Evolutionary conservation across 2,888 invertebrate genomes (phyloP).

Genomic region (Sthenelais limicola): DNA sequence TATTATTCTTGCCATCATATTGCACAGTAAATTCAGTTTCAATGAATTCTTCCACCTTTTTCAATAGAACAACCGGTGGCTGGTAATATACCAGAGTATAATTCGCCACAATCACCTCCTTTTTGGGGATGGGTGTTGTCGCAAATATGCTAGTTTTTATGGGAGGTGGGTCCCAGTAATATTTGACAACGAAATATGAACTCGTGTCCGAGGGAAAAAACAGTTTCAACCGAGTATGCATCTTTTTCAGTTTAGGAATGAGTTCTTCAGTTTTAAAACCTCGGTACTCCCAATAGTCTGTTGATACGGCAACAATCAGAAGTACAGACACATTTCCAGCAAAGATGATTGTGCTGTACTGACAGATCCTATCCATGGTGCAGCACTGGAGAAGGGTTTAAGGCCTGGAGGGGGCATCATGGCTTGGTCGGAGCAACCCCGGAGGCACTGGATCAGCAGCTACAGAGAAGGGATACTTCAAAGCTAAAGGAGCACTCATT

Average conservation of each 20-base stretch:
- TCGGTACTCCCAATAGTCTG: constrained; percentile 66
- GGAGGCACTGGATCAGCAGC: too few species aligned
- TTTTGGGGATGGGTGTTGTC: constrained; percentile 12
- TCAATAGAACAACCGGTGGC: constrained; percentile 43
- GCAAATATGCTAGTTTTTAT: constrained; percentile 12
- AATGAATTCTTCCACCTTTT: background rate
- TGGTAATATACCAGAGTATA: constrained; percentile 39
- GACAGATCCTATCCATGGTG: constrained; percentile 56
- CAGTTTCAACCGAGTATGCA: constrained; percentile 50
- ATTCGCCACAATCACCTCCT: constrained; percentile 6
- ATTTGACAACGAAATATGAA: constrained; percentile 56
- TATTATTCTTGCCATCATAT: constrained; percentile 1
- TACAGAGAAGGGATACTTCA: background rate
- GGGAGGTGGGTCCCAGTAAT: constrained; percentile 39
- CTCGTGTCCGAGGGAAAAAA: constrained; percentile 57
- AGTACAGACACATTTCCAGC: constrained; percentile 63
- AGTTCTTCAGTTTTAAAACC: constrained; percentile 55
- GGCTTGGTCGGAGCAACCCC: too few species aligned
- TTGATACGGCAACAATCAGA: constrained; percentile 60
- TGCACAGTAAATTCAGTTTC: background rate
- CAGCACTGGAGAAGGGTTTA: background rate
- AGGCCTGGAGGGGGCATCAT: constrained; percentile 13
- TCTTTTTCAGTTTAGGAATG: constrained; percentile 46
- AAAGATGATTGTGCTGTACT: constrained; percentile 63
- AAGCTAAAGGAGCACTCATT: background rate